Percentiles rank a stretch among this genome's conserved stretches.
phyloP scores from a whole-genome alignment of 2,113 vertebrate genomes.

The Gavia stellata region DNA sequence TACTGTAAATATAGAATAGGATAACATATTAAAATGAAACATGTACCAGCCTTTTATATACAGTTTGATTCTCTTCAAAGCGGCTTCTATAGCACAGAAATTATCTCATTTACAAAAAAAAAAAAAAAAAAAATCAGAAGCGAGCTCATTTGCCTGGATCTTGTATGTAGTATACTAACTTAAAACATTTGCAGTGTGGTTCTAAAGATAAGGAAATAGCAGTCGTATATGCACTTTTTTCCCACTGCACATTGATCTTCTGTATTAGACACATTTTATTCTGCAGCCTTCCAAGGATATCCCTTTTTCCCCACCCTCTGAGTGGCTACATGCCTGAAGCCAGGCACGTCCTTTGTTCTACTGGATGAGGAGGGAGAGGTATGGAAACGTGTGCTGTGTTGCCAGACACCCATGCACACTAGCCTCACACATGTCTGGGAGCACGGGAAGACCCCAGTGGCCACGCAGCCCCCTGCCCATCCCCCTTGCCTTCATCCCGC shows the following conservation, averaged over 20 bases:
- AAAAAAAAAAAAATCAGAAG: neutral
- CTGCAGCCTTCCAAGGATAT: neutral
- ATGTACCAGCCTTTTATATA: neutral
- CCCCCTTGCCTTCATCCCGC: neutral
- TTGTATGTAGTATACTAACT: neutral
- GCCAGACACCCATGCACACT: neutral
- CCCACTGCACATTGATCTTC: neutral
- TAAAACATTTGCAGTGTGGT: neutral
- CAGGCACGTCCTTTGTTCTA: neutral
- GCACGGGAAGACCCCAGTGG: fast-evolving
- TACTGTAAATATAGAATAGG: neutral
- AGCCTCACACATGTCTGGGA: fast-evolving
- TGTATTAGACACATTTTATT: neutral
- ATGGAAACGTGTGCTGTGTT: neutral
- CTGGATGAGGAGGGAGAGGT: neutral
- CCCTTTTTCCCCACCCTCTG: neutral
- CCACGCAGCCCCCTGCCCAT: neutral
- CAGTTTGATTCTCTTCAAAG: neutral
- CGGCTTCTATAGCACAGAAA: neutral
- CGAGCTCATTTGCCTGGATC: neutral
- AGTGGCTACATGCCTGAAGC: neutral
- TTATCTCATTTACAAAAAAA: neutral
- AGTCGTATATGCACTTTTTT: neutral
- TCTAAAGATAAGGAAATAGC: neutral
- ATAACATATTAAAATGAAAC: neutral